A percentile compares a stretch with the other conserved stretches of the same genome.
Evolutionary conservation across 37 sponge, comb jelly and placozoan genomes (phyloP).

Genomic region (Theonella swinhoei): DNA sequence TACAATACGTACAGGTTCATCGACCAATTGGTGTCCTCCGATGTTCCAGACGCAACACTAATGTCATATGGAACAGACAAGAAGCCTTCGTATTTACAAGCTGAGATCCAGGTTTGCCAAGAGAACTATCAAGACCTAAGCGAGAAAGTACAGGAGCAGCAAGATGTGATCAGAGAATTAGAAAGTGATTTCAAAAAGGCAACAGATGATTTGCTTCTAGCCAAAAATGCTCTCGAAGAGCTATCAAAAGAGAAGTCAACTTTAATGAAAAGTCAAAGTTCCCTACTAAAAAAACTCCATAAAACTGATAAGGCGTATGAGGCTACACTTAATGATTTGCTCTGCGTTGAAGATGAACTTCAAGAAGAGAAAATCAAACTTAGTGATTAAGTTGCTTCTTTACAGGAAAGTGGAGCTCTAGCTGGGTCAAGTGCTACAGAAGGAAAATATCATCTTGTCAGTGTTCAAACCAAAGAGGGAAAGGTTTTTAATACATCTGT

Average conservation of each 20-base stretch:
- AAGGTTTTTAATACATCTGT: not conserved
- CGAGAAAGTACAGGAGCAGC: slow-evolving; percentile 9
- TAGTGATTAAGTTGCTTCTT: too few relatives aligned
- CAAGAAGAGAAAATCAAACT: not conserved
- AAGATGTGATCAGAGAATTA: not conserved
- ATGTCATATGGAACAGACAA: slow-evolving; percentile 6
- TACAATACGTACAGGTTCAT: too few relatives aligned
- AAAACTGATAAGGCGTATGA: not conserved
- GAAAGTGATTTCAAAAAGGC: not conserved
- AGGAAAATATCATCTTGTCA: not conserved
- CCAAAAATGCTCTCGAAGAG: not conserved
- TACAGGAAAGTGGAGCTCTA: too few relatives aligned
- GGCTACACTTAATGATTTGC: slow-evolving; percentile 8
- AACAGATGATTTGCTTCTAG: not conserved
- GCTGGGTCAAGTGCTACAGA: too few relatives aligned
- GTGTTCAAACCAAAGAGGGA: slow-evolving; percentile 17
- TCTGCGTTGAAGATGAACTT: slow-evolving; percentile 9
- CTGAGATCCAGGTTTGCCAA: not conserved
- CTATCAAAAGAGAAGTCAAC: not conserved
- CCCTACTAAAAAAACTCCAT: not conserved
- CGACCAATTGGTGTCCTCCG: not conserved
- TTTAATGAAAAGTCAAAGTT: not conserved
- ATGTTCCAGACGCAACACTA: not conserved
- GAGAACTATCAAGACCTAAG: slow-evolving; percentile 1
- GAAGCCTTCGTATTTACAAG: not conserved